Percentiles rank a stretch among this genome's conserved stretches.
These are phyloP conservation scores for Drosophila silvestris DNA, from an alignment of 2,888 invertebrate species.

Conservation along the genomic window DNA sequence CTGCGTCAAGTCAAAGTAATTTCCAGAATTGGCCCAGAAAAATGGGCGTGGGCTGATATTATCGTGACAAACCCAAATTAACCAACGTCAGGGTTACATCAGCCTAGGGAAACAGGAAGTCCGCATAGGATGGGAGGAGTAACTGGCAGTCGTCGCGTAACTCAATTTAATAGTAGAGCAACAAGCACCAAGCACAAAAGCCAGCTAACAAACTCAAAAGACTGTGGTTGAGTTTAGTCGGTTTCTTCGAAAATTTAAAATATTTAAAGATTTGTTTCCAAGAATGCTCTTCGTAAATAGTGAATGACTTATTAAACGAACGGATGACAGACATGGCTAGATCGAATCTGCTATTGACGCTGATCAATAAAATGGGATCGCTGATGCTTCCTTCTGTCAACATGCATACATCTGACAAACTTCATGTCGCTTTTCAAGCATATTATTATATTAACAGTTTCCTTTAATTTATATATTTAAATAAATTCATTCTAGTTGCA, in stretches of 20 bases:
- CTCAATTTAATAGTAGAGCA: slow-evolving; percentile 50
- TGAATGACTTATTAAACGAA: neutral
- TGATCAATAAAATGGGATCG: neutral
- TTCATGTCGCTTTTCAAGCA: neutral
- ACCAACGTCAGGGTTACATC: slow-evolving; percentile 69
- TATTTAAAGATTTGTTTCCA: neutral
- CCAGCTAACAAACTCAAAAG: slow-evolving; percentile 8
- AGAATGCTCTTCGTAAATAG: neutral
- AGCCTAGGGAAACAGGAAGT: slow-evolving; percentile 33
- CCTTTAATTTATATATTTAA: neutral
- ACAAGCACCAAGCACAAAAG: slow-evolving; percentile 38
- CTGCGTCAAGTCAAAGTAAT: slow-evolving; percentile 43
- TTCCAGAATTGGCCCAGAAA: slow-evolving; percentile 10
- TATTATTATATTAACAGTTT: neutral
- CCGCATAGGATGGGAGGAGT: slow-evolving; percentile 1
- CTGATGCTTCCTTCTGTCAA: too few species aligned
- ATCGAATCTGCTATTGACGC: neutral
- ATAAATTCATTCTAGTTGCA: neutral
- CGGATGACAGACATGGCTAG: neutral
- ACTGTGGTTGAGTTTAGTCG: neutral
- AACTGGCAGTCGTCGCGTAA: slow-evolving; percentile 33
- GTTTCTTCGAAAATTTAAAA: neutral
- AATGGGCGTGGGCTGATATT: slow-evolving; percentile 55
- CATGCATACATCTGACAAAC: neutral
- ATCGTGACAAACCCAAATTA: slow-evolving; percentile 78